Percentiles rank a stretch among this genome's conserved stretches.
These are phyloP conservation scores for Lindbergichthys nudifrons DNA, from an alignment of 2,797 vertebrate genomes.

Conservation along the genomic window DNA sequence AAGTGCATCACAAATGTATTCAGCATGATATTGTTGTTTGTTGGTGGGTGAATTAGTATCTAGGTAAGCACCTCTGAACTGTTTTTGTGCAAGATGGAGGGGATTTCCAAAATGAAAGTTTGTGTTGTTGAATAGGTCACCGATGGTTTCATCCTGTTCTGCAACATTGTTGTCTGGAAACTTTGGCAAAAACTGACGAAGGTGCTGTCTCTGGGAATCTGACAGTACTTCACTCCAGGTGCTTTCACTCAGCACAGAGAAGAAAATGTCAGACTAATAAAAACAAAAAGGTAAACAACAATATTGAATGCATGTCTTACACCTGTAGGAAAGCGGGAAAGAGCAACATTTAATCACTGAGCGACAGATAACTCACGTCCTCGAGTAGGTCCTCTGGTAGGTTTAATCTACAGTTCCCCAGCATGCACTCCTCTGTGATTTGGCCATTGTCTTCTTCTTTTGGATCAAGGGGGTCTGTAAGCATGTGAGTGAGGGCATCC, in stretches of 20 bases:
- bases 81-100: slow-evolving; percentile 93
- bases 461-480: slow-evolving; percentile 91
- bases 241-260: slow-evolving; percentile 92
- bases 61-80: slow-evolving; percentile 90
- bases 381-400: slow-evolving; percentile 96
- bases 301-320: not conserved
- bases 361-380: slow-evolving; percentile 85
- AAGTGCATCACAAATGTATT: not conserved
- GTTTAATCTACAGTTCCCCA: slow-evolving; percentile 90
- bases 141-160: slow-evolving; percentile 88
- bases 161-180: slow-evolving; percentile 87
- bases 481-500: slow-evolving; percentile 93
- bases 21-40: not conserved
- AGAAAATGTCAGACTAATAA: slow-evolving; percentile 94
- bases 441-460: slow-evolving; percentile 85
- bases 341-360: not conserved
- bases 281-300: slow-evolving; percentile 15
- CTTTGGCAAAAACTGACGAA: slow-evolving; percentile 92
- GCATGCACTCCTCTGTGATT: slow-evolving; percentile 95
- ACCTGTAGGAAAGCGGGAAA: not conserved
- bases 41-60: not conserved
- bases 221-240: slow-evolving; percentile 94
- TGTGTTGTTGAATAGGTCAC: slow-evolving; percentile 88
- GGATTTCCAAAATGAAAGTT: slow-evolving; percentile 96
- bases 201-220: slow-evolving; percentile 90